These are phyloP conservation scores for Streblospio benedicti DNA, from an alignment of 1,140 invertebrate species.

Conservation along the genomic window DNA sequence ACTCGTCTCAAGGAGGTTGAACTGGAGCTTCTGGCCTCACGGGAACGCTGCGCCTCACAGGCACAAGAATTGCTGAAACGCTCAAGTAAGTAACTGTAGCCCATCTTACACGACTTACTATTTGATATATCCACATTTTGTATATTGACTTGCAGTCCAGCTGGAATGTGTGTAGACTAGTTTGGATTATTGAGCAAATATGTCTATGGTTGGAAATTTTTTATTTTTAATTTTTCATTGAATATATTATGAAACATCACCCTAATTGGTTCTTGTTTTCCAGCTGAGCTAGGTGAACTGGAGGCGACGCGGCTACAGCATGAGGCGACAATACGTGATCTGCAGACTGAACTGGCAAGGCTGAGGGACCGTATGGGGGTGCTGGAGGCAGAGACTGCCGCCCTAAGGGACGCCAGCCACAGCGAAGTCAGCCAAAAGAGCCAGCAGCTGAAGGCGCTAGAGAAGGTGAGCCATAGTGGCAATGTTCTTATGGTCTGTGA, in stretches of 20 bases:
- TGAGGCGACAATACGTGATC: conserved; percentile 27
- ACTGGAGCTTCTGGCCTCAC: conserved; percentile 29
- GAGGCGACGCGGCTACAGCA: conserved; percentile 37
- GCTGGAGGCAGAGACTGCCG: conserved; percentile 29
- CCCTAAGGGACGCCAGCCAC: conserved; percentile 24
- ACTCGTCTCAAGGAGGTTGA: conserved; percentile 28
- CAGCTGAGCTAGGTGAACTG: conserved; percentile 33
- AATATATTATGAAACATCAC: background rate
- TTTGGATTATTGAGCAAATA: too few species aligned
- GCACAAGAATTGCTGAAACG: conserved; percentile 33
- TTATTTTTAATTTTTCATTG: background rate
- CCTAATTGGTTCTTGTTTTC: background rate
- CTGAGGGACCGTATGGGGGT: conserved; percentile 26
- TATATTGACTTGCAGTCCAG: too few species aligned
- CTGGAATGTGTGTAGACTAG: too few species aligned
- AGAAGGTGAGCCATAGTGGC: conserved; percentile 28
- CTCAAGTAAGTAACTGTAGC: conserved; percentile 34
- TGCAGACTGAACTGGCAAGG: conserved; percentile 26
- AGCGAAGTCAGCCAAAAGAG: conserved; percentile 23
- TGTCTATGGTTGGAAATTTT: too few species aligned
- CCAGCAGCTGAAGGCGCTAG: conserved; percentile 27
- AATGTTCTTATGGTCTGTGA: too few species aligned
- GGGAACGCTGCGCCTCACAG: conserved; percentile 32
- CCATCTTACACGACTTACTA: background rate
- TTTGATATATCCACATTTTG: background rate